Base-by-base conservation (phyloP, 2,113 vertebrate genomes). In the Mystacornis crossleyi region DNA sequence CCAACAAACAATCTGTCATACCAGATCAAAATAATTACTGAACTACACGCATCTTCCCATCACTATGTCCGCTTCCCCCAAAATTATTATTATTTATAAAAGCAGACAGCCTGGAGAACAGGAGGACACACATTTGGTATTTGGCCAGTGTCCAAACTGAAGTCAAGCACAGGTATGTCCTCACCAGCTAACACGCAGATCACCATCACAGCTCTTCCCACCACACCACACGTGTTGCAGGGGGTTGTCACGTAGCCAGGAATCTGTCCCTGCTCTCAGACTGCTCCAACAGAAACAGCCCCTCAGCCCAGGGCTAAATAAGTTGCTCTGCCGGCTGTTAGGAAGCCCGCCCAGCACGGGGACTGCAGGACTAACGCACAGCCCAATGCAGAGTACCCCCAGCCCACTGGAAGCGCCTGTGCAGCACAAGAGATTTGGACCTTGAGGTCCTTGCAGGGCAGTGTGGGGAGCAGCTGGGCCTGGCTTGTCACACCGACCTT, bases 201-300 rank as follows among this genome's bases (percentile, higher is more conserved):
- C 12, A 47, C 42, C 10, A 12, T 18, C 73, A 34, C 36, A 19
- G 34, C 36, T 43, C 26, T 48, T 55, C 40, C 70, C 36, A 55
- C 7, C 31, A 10, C 23, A 8, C 12, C 12, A 12, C 29, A 23
- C 2, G 2, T 6, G 9, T 21, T 25, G 34, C 85, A 70, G 42
- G 29, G 42, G 20, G 34, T 1, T 51, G 24, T 11, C 2, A 1
- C 0, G 0, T 2, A 47, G 53, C 66, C 79, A 71, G 31, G 15
- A 61, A 16, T 1, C 20, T 43, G 51, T 26, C 67, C 4, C 9
- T 40, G 57, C 71, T 34, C 51, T 84, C 65, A 11, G 25, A 5
- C 48, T 24, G 55, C 71, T 50, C 50, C 28, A 8, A 84, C 18
- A 69, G 12, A 42, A 50, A 11, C 10, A 55, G n/a, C n/a, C 40